Conservation (phyloP, 1,140 invertebrate species). For the Orius insidiosus region DNA sequence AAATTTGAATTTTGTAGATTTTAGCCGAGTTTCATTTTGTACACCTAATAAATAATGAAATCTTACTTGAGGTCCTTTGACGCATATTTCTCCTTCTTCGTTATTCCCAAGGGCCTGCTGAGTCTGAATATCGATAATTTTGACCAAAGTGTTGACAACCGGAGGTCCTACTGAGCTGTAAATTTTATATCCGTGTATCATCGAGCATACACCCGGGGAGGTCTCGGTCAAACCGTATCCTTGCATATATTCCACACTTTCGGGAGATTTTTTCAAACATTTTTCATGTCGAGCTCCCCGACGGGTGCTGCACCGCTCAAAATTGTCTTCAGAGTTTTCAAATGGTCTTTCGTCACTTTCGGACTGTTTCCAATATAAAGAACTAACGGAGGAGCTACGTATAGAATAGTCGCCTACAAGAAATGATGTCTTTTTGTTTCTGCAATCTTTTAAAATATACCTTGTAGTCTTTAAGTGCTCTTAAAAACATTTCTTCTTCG, state of each 20-base stretch:
- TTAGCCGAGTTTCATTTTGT: no score
- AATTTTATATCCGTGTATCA: constrained; percentile 35
- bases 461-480: constrained; percentile 1
- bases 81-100: constrained; percentile 42
- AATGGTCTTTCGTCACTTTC: constrained; percentile 36
- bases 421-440: no score
- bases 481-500: constrained; percentile 36
- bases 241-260: constrained; percentile 25
- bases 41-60: constrained; percentile 3
- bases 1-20: no score
- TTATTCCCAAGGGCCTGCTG: constrained; percentile 34
- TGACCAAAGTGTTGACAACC: constrained; percentile 45
- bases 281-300: constrained; percentile 33
- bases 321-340: constrained; percentile 35
- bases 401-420: constrained; percentile 36
- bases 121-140: constrained; percentile 36
- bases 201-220: constrained; percentile 37
- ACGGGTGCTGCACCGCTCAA: constrained; percentile 43
- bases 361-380: constrained; percentile 45
- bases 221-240: constrained; percentile 53
- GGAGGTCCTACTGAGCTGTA: constrained; percentile 46
- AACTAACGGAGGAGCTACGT: constrained; percentile 49
- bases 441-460: no score
- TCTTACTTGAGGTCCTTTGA: constrained; percentile 48
- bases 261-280: constrained; percentile 15